Evolutionary conservation across 92 coral and sea anemone species (phyloP).

Genomic region (Epizoanthus scotinus): DNA sequence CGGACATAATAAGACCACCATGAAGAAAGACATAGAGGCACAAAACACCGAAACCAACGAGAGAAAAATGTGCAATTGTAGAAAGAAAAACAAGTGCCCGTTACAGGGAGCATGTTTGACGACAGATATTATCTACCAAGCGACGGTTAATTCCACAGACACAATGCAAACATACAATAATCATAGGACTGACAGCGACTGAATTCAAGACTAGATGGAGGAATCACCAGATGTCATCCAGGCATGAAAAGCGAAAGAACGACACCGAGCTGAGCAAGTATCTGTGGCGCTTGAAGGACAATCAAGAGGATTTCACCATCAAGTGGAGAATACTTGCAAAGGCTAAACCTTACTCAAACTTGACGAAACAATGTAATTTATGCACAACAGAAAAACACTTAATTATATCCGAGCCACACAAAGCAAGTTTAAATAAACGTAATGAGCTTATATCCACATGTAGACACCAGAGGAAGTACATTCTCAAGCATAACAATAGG

Average conservation of each 20-base stretch:
- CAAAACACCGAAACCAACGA: conserved; percentile 1
- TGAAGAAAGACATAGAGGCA: neutral
- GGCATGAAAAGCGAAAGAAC: neutral
- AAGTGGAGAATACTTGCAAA: conserved; percentile 36
- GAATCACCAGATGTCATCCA: conserved; percentile 26
- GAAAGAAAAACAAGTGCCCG: neutral
- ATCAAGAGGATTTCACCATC: conserved; percentile 9
- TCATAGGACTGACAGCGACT: conserved; percentile 19
- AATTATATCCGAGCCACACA: conserved; percentile 2
- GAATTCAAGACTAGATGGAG: conserved; percentile 37
- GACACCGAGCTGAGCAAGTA: conserved; percentile 42
- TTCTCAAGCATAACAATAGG: too few relatives aligned
- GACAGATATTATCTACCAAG: neutral
- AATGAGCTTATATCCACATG: too few relatives aligned
- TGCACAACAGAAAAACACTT: too few relatives aligned
- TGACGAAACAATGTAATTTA: conserved; percentile 28
- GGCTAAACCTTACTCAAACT: conserved; percentile 32
- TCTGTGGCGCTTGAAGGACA: conserved; percentile 19
- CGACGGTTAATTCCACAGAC: conserved; percentile 8
- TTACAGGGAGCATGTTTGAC: too few relatives aligned
- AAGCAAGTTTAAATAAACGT: too few relatives aligned
- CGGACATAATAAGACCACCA: neutral
- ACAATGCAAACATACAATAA: neutral
- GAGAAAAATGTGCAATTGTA: neutral
- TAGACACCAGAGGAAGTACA: too few relatives aligned